Conservation (phyloP, 2,113 vertebrate species). For the Speoplatyrhinus poulsoni region DNA sequence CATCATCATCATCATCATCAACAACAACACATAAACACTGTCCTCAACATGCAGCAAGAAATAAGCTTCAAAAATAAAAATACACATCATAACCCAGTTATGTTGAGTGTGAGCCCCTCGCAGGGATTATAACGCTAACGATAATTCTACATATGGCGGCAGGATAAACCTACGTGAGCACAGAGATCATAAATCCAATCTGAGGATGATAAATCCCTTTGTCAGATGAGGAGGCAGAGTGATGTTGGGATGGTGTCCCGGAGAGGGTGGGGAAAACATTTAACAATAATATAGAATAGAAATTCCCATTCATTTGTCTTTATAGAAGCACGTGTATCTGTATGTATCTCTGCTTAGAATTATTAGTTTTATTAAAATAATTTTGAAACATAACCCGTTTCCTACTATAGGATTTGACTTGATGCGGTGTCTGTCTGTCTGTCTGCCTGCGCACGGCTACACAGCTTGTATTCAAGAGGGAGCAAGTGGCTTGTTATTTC, state of each 20-base stretch:
- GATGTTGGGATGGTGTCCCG: constrained; percentile 31
- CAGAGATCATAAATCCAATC: constrained; percentile 77
- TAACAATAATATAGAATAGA: constrained; percentile 5
- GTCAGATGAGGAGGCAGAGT: constrained; percentile 67
- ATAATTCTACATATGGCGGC: constrained; percentile 80
- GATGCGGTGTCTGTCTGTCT: constrained; percentile 5
- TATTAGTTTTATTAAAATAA: background rate
- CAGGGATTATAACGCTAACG: constrained; percentile 72
- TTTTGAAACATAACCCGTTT: constrained; percentile 2
- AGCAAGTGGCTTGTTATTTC: constrained; percentile 17
- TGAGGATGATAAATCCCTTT: constrained; percentile 74
- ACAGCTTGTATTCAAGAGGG: constrained; percentile 37
- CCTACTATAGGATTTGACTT: constrained; percentile 12
- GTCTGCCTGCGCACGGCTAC: constrained; percentile 24
- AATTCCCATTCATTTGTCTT: background rate
- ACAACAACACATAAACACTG: background rate
- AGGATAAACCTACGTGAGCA: constrained; percentile 76
- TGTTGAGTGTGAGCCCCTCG: constrained; percentile 34
- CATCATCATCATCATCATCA: constrained; percentile 12
- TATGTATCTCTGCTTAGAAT: background rate
- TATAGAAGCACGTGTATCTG: background rate
- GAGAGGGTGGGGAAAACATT: constrained; percentile 6
- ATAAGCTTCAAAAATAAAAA: constrained; percentile 26
- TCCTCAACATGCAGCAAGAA: background rate
- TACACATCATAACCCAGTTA: constrained; percentile 7